phyloP scores from a whole-genome alignment of 2,888 invertebrate genomes.

The Hesperia comma region DNA sequence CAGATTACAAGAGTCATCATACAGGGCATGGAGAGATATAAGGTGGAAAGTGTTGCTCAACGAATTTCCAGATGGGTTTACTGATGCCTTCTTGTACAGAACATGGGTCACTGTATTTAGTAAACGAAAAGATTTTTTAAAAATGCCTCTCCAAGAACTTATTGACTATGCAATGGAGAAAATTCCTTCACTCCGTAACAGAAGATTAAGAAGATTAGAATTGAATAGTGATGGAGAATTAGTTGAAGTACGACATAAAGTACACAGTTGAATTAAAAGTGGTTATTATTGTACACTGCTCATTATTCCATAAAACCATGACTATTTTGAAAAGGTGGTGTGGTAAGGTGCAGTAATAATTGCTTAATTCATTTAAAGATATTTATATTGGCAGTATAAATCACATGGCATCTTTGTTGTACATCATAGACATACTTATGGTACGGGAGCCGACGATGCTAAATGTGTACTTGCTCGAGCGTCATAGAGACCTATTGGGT shows the following conservation, averaged over 20 bases:
- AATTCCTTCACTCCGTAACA: constrained; percentile 47
- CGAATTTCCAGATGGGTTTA: constrained; percentile 66
- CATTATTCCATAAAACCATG: too few relatives aligned
- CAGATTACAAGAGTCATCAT: constrained; percentile 58
- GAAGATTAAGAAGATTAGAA: constrained; percentile 58
- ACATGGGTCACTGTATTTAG: constrained; percentile 44
- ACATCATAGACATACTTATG: too few relatives aligned
- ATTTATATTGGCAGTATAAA: too few relatives aligned
- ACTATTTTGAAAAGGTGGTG: too few relatives aligned
- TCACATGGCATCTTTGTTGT: too few relatives aligned
- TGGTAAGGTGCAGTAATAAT: too few relatives aligned
- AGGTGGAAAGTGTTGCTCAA: constrained; percentile 64
- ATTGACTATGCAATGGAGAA: constrained; percentile 51
- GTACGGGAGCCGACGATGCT: too few relatives aligned
- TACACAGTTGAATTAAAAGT: constrained; percentile 23
- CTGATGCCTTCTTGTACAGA: constrained; percentile 58
- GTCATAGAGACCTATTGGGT: too few relatives aligned
- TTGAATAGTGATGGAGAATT: constrained; percentile 53
- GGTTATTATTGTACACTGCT: too few relatives aligned
- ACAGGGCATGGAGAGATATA: constrained; percentile 69
- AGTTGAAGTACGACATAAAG: constrained; percentile 28
- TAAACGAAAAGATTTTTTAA: constrained; percentile 49
- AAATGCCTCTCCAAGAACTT: constrained; percentile 54
- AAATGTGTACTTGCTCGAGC: too few relatives aligned
- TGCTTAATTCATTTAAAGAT: too few relatives aligned